These are phyloP conservation scores for Diorhabda sublineata DNA, from an alignment of 1,140 invertebrate species.

Conservation along the genomic window DNA sequence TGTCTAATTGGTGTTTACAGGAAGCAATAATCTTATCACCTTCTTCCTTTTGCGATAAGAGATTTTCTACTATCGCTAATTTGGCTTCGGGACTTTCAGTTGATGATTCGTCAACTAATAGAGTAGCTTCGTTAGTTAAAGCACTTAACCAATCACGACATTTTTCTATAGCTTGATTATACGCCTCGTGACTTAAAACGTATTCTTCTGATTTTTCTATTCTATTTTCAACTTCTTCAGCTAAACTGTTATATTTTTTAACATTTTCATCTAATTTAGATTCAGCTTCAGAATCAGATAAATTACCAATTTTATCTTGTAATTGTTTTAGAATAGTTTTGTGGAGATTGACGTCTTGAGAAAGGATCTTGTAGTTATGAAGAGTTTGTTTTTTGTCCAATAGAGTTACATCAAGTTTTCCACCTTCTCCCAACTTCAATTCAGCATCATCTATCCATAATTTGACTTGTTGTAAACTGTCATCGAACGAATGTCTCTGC, in stretches of 20 bases:
- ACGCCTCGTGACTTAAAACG: conserved; percentile 77
- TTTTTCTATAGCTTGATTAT: conserved; percentile 72
- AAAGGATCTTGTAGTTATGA: conserved; percentile 67
- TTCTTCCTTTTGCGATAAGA: conserved; percentile 67
- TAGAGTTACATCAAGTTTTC: conserved; percentile 68
- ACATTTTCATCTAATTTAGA: conserved; percentile 65
- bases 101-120: conserved; percentile 63
- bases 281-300: conserved; percentile 71
- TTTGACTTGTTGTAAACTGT: conserved; percentile 77
- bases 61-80: conserved; percentile 67
- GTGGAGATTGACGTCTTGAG: conserved; percentile 79
- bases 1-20: conserved; percentile 67
- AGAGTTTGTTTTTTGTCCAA: conserved; percentile 82
- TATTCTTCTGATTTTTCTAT: conserved; percentile 66
- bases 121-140: conserved; percentile 62
- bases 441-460: conserved; percentile 75
- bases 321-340: conserved; percentile 73
- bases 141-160: conserved; percentile 68
- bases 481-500: conserved; percentile 85
- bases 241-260: conserved; percentile 64
- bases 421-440: conserved; percentile 62
- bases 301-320: conserved; percentile 66
- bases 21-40: conserved; percentile 68
- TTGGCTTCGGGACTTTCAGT: conserved; percentile 71
- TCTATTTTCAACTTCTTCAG: conserved; percentile 62